Conservation (phyloP, 2,888 invertebrate genomes). For the Tridacna gigas region DNA sequence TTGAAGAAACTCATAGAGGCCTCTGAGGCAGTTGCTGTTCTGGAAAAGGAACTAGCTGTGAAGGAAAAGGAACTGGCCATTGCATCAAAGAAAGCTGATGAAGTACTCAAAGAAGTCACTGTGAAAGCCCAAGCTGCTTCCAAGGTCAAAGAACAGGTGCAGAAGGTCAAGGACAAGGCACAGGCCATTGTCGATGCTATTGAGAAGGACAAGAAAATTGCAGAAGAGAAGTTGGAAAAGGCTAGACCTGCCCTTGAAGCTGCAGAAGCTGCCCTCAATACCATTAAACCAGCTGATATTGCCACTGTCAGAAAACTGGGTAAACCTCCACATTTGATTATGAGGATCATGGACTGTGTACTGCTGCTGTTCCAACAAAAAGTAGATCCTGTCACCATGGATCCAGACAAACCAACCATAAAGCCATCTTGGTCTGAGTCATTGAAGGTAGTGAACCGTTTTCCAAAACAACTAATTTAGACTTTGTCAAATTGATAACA, state of each 20-base stretch:
- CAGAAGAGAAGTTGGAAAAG: slow-evolving; percentile 83
- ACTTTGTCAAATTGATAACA: too few relatives aligned
- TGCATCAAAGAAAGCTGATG: slow-evolving; percentile 93
- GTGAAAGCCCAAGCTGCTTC: slow-evolving; percentile 84
- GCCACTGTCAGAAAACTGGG: slow-evolving; percentile 84
- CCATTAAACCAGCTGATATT: slow-evolving; percentile 85
- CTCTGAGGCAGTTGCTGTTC: slow-evolving; percentile 89
- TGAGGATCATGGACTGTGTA: slow-evolving; percentile 85
- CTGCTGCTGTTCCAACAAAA: slow-evolving; percentile 83
- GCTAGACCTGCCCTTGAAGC: slow-evolving; percentile 84
- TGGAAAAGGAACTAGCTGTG: slow-evolving; percentile 91
- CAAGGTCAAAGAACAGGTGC: slow-evolving; percentile 85
- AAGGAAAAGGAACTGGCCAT: slow-evolving; percentile 94
- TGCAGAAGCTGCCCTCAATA: slow-evolving; percentile 86
- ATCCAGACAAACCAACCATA: slow-evolving; percentile 80
- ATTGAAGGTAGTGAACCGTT: slow-evolving; percentile 77
- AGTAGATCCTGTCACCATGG: slow-evolving; percentile 78
- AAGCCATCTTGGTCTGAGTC: slow-evolving; percentile 85
- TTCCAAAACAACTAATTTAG: neutral
- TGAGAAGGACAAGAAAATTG: slow-evolving; percentile 82
- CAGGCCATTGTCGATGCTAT: slow-evolving; percentile 85
- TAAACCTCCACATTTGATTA: slow-evolving; percentile 85
- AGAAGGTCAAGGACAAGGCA: slow-evolving; percentile 85
- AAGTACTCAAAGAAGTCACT: slow-evolving; percentile 85
- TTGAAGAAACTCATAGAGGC: slow-evolving; percentile 84